phyloP scores from a whole-genome alignment of 2,888 invertebrate species.

The Pseudolycoriella hygida region DNA sequence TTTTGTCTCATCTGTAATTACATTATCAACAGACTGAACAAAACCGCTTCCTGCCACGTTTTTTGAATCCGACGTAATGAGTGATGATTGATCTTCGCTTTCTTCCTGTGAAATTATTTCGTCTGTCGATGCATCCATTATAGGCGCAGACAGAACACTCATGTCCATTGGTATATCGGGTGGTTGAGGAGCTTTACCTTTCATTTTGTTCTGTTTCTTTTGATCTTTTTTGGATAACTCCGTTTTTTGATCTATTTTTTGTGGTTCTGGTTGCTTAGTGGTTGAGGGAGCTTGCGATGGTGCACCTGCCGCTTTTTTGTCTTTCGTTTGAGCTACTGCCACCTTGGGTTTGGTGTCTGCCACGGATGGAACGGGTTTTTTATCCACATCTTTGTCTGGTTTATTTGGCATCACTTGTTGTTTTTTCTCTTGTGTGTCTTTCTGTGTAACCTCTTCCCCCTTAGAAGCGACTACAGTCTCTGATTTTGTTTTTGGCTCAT shows the following conservation, averaged over 20 bases:
- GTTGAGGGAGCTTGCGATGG: background rate
- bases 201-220: background rate
- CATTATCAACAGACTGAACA: conserved; percentile 9
- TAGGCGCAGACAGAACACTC: conserved; percentile 4
- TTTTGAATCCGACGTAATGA: conserved; percentile 7
- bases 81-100: background rate
- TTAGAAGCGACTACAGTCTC: no score
- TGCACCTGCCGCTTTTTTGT: background rate
- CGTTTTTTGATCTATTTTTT: background rate
- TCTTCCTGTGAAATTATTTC: background rate
- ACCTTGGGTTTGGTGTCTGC: background rate
- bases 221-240: background rate
- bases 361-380: no score
- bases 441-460: no score
- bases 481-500: no score
- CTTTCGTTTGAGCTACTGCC: background rate
- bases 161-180: conserved; percentile 3
- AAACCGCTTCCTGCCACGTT: conserved; percentile 11
- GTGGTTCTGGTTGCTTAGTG: background rate
- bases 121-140: background rate
- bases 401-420: no score
- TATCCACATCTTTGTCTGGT: no score
- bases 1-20: conserved; percentile 2
- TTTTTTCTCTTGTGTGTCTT: no score
- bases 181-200: background rate